phyloP scores from a whole-genome alignment of 1,140 invertebrate species.

The Battus philenor region DNA sequence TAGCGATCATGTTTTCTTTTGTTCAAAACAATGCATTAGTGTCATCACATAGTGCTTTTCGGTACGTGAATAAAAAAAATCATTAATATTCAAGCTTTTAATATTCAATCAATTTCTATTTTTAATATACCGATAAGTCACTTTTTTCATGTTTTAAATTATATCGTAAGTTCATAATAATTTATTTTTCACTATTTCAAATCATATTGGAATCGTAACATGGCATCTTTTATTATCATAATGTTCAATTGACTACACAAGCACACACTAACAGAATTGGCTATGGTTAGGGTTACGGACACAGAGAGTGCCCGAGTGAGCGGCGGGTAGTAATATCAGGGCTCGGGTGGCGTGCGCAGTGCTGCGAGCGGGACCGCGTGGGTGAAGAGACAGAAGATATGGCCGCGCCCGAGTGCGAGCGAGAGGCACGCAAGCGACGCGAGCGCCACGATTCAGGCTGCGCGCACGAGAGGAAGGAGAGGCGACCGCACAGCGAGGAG shows the following conservation, averaged over 20 bases:
- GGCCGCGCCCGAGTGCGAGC: slow-evolving; percentile 65
- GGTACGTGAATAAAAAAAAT: too few species aligned
- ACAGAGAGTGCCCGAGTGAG: slow-evolving; percentile 63
- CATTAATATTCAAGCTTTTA: too few species aligned
- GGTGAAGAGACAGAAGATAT: slow-evolving; percentile 52
- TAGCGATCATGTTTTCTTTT: too few species aligned
- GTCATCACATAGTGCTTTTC: too few species aligned
- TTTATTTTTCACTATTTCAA: background rate
- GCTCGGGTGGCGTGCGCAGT: slow-evolving; percentile 66
- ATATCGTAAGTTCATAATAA: too few species aligned
- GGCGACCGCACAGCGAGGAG: slow-evolving; percentile 85
- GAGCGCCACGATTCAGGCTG: slow-evolving; percentile 84
- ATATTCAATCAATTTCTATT: too few species aligned
- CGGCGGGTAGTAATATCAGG: slow-evolving; percentile 61
- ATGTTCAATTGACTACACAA: slow-evolving; percentile 22
- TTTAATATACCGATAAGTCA: too few species aligned
- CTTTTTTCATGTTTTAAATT: too few species aligned
- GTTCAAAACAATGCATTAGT: too few species aligned
- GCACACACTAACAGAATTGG: slow-evolving; percentile 40
- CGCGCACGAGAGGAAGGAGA: slow-evolving; percentile 83
- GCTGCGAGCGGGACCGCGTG: slow-evolving; percentile 49
- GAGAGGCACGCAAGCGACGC: slow-evolving; percentile 82
- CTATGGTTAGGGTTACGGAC: slow-evolving; percentile 63
- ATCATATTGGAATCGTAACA: slow-evolving; percentile 4
- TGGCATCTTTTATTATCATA: background rate